Conservation (phyloP, 30 jellyfish, hydroid and myxozoan genomes). For the Pelagia noctiluca region DNA sequence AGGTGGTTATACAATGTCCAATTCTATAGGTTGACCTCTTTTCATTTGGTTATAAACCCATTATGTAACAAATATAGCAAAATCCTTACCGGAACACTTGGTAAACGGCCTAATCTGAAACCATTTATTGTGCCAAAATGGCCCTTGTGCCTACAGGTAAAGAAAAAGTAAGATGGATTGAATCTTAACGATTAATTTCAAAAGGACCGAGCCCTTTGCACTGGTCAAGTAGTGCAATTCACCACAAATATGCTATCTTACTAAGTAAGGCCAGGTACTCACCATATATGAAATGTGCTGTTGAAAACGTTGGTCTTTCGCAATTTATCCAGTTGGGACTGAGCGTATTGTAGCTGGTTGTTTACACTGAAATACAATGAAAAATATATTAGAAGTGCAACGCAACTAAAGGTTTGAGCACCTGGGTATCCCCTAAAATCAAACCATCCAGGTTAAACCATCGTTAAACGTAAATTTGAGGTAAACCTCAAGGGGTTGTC, state of each 20-base stretch:
- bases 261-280: no score
- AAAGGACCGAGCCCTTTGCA: neutral
- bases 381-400: neutral
- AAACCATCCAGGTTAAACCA: no score
- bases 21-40: no score
- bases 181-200: neutral
- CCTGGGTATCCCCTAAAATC: no score
- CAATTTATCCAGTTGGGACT: slow-evolving; percentile 85
- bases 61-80: neutral
- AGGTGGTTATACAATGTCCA: no score
- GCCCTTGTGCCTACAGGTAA: slow-evolving; percentile 83
- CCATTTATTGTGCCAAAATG: slow-evolving; percentile 96
- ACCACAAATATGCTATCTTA: no score
- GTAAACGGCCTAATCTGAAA: slow-evolving; percentile 94
- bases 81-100: slow-evolving; percentile 90
- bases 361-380: slow-evolving; percentile 67
- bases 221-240: no score
- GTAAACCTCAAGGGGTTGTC: no score
- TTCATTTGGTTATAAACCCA: neutral
- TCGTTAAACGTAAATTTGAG: no score
- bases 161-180: neutral
- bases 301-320: slow-evolving; percentile 92
- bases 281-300: slow-evolving; percentile 96
- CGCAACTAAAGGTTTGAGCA: neutral
- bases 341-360: slow-evolving; percentile 91